Percentiles rank a stretch among this genome's conserved stretches.
Conservation (phyloP, 2,797 vertebrate species). For the Molothrus aeneus region DNA sequence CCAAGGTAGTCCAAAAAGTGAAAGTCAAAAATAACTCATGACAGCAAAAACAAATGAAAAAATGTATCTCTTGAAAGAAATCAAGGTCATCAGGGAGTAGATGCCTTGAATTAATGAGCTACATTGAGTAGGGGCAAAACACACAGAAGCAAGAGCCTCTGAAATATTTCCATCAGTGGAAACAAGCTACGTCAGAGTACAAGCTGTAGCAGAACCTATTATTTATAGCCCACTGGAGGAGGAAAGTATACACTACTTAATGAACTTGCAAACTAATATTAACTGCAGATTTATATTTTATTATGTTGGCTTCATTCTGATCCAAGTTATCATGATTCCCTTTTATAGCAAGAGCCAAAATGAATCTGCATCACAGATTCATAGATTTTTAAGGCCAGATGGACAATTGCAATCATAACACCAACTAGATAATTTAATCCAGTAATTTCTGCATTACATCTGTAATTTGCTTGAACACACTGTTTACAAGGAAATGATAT, state of each 20-base stretch:
- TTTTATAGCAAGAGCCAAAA: slow-evolving; percentile 18
- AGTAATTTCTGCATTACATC: slow-evolving; percentile 11
- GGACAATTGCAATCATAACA: slow-evolving; percentile 20
- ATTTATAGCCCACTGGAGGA: slow-evolving; percentile 55
- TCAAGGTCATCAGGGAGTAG: slow-evolving; percentile 41
- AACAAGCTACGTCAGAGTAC: background rate
- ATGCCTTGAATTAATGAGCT: slow-evolving; percentile 60
- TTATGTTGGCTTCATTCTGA: slow-evolving; percentile 17
- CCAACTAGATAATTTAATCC: background rate
- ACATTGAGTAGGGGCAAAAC: slow-evolving; percentile 7
- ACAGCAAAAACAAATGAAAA: slow-evolving; percentile 60
- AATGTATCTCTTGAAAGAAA: slow-evolving; percentile 30
- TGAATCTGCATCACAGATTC: background rate
- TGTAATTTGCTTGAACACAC: slow-evolving; percentile 7
- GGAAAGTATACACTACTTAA: slow-evolving; percentile 49
- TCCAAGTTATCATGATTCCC: slow-evolving; percentile 19
- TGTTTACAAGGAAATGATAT: background rate
- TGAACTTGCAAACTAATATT: slow-evolving; percentile 56
- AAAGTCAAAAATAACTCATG: slow-evolving; percentile 40
- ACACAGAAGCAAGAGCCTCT: background rate
- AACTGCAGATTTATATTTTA: slow-evolving; percentile 55
- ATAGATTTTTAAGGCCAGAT: slow-evolving; percentile 37
- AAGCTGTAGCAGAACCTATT: slow-evolving; percentile 33
- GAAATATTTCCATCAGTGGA: slow-evolving; percentile 40
- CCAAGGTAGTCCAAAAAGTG: slow-evolving; percentile 39